phyloP scores from a whole-genome alignment of 2,888 invertebrate genomes.

The Coronaproctus castanopsis region DNA sequence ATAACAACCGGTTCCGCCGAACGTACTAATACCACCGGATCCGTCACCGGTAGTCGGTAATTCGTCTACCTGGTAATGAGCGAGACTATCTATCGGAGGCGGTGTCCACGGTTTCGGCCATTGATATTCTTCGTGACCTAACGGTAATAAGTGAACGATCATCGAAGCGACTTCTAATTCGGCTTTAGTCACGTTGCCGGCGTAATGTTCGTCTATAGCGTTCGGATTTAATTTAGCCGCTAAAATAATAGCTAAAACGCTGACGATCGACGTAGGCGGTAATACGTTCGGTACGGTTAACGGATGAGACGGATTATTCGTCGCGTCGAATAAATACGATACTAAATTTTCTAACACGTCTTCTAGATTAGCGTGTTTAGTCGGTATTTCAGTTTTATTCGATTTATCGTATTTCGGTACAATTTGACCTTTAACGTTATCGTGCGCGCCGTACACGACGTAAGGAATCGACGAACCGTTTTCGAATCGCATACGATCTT shows the following conservation, averaged over 20 bases:
- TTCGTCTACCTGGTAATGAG: neutral
- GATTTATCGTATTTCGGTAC: neutral
- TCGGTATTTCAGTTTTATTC: neutral
- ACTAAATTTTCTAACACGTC: neutral
- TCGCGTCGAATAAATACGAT: neutral
- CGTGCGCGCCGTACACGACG: neutral
- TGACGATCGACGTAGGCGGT: neutral
- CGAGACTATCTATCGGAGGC: neutral
- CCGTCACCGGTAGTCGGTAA: neutral
- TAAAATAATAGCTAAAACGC: neutral
- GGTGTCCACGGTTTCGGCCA: neutral
- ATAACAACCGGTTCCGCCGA: neutral
- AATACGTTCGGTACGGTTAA: neutral
- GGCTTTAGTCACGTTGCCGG: neutral
- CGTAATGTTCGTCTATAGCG: neutral
- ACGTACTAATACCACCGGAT: neutral
- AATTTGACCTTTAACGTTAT: neutral
- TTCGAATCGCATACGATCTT: neutral
- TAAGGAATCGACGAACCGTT: neutral
- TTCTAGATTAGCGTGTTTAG: neutral
- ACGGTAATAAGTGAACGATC: neutral
- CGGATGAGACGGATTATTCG: neutral
- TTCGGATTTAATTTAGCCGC: neutral
- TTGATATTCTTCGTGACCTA: neutral
- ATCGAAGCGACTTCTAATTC: neutral